Evolutionary conservation across 2,113 vertebrate genomes (phyloP), one percentile per base, ranked within the genome.

Genomic region (Phyllostomus discolor): DNA sequence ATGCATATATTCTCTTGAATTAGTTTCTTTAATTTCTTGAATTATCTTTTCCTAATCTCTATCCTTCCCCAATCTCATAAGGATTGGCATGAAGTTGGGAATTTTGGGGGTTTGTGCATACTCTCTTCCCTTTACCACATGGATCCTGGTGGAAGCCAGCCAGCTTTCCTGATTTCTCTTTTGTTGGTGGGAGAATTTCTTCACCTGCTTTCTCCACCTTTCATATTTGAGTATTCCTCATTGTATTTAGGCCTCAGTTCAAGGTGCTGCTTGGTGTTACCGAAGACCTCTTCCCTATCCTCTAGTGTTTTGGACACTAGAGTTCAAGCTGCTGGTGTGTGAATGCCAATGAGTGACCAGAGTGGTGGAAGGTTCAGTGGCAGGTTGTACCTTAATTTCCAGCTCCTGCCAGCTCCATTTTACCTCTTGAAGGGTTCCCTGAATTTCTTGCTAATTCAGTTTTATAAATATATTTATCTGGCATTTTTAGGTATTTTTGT

Each of bases 111-210:
- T 7, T n/a, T 75, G 0, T 20, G 6, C 11, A 2, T 2, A 14
- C 1, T 41, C 0, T 4, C 1, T 38, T 66, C 3, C 12, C 2
- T 0, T 66, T 24, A 17, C 1, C 5, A 41, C 31, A 5, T 1
- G 9, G 17, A 35, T 14, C 9, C 46, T 57, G 28, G 19, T 6
- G 9, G 46, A 43, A 3, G 17, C 38, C 38, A 7, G 75, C 1
- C 4, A 50, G 20, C 31, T 35, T 16, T 41, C 16, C 14, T 33
- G 9, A 78, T 52, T 85, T 73, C 28, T 33, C 38, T 15, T 26
- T 19, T 72, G 15, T 33, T 14, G 10, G 0, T 64, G 15, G 15
- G 5, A 64, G 72, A 41, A 16, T 24, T 2, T 11, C 2, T 26
- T 2, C 16, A 8, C 2, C 28, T 5, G 5, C 7, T 10, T 26